A percentile compares a stretch with the other conserved stretches of the same genome.
Conservation (phyloP, 2,888 invertebrate genomes). For the Cheilosia soror region DNA sequence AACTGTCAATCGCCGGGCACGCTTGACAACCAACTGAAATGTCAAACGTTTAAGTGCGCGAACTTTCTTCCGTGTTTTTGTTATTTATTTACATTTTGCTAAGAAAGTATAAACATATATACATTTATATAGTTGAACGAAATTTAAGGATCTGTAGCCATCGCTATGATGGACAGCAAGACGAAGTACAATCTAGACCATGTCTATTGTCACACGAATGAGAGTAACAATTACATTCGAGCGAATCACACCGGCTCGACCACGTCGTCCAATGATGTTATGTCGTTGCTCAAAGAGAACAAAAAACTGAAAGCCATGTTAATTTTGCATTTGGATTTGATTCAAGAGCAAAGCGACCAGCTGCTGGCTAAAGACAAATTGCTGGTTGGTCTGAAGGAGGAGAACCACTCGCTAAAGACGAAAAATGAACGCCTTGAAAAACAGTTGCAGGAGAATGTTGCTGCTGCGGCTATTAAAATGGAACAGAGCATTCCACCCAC, state of each 20-base stretch:
- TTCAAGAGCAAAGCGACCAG: constrained; percentile 95
- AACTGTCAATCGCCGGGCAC: constrained; percentile 63
- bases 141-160: constrained; percentile 60
- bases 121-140: constrained; percentile 65
- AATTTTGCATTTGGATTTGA: constrained; percentile 92
- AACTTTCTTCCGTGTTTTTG: constrained; percentile 56
- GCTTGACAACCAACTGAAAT: constrained; percentile 57
- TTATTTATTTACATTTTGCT: constrained; percentile 61
- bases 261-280: constrained; percentile 76
- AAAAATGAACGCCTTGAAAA: constrained; percentile 79
- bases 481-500: constrained; percentile 75
- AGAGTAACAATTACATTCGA: constrained; percentile 78
- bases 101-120: constrained; percentile 9
- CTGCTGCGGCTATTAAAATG: constrained; percentile 78
- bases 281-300: constrained; percentile 82
- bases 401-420: constrained; percentile 90
- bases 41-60: constrained; percentile 55
- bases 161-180: constrained; percentile 77
- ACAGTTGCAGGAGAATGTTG: constrained; percentile 74
- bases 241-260: constrained; percentile 76
- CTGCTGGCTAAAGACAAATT: constrained; percentile 91
- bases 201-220: constrained; percentile 80
- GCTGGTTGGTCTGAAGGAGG: constrained; percentile 88
- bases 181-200: constrained; percentile 80
- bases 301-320: constrained; percentile 89